phyloP scores from a whole-genome alignment of 2,888 invertebrate species.

The Cheilosia soror region DNA sequence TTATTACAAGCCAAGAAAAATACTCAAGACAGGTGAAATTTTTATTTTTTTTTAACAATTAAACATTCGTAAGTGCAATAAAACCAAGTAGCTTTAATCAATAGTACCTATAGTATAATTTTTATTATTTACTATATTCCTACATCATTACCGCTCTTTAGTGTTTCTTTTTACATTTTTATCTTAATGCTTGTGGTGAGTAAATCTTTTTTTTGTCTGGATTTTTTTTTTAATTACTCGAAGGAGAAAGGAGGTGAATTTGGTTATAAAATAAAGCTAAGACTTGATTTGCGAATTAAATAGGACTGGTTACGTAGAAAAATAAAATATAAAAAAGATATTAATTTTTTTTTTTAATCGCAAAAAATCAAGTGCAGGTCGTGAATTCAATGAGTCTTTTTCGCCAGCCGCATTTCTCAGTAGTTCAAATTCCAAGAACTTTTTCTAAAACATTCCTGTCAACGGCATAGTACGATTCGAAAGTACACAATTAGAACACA shows the following conservation, averaged over 20 bases:
- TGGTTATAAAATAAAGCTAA: background rate
- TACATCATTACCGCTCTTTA: conserved; percentile 52
- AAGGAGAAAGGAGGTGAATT: conserved; percentile 17
- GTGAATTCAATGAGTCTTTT: too few species aligned
- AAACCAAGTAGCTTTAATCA: conserved; percentile 73
- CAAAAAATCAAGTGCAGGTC: too few species aligned
- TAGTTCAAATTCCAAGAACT: too few species aligned
- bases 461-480: too few species aligned
- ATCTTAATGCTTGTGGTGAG: conserved; percentile 25
- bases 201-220: background rate
- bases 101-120: conserved; percentile 72
- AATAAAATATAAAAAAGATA: too few species aligned
- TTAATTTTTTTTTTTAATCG: too few species aligned
- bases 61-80: conserved; percentile 73
- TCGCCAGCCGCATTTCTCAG: too few species aligned
- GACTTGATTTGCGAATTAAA: too few species aligned
- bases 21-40: conserved; percentile 56
- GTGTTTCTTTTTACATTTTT: conserved; percentile 35
- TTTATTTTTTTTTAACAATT: conserved; percentile 21
- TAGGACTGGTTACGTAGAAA: too few species aligned
- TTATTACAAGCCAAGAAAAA: conserved; percentile 36
- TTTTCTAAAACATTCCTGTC: too few species aligned
- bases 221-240: conserved; percentile 9
- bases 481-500: too few species aligned
- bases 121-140: conserved; percentile 41